phyloP scores from a whole-genome alignment of 1,140 invertebrate species.

The Pseudomyrmex flavicornis region DNA sequence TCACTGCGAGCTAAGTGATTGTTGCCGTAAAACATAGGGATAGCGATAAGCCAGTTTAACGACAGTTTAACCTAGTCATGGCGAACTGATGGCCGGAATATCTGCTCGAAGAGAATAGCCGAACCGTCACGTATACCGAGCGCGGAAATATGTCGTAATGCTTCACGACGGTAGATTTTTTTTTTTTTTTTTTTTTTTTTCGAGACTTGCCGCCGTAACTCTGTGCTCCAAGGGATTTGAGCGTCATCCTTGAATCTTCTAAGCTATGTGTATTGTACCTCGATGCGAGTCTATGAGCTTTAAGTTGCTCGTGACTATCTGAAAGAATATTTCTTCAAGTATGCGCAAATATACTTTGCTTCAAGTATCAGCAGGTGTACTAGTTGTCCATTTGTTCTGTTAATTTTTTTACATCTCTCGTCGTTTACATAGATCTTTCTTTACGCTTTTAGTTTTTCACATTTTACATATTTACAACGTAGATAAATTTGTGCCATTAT shows the following conservation, averaged over 20 bases:
- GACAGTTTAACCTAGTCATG: slow-evolving; percentile 33
- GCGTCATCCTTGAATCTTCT: slow-evolving; percentile 47
- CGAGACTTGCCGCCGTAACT: slow-evolving; percentile 15
- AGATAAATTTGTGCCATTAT: neutral
- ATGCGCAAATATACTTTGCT: slow-evolving; percentile 21
- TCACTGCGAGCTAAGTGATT: slow-evolving; percentile 13
- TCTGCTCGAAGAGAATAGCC: neutral
- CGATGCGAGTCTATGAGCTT: slow-evolving; percentile 43
- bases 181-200: slow-evolving; percentile 11
- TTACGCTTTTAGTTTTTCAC: slow-evolving; percentile 29
- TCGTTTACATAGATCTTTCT: slow-evolving; percentile 13
- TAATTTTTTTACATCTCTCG: slow-evolving; percentile 45
- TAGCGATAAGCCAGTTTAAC: slow-evolving; percentile 32
- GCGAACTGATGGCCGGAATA: slow-evolving; percentile 1
- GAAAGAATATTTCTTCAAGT: slow-evolving; percentile 19
- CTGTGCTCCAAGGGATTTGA: slow-evolving; percentile 36
- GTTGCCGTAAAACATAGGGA: slow-evolving; percentile 15
- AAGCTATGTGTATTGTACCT: slow-evolving; percentile 32
- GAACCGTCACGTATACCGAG: neutral
- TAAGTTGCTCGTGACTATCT: slow-evolving; percentile 11
- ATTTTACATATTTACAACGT: slow-evolving; percentile 14
- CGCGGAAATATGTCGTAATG: slow-evolving; percentile 19
- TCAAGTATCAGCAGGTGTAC: no score
- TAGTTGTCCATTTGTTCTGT: slow-evolving; percentile 5
- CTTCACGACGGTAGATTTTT: slow-evolving; percentile 27